A percentile compares a stretch with the other conserved stretches of the same genome.
Evolutionary conservation across 1,140 invertebrate species (phyloP).

Genomic region (Drosophila truncata): DNA sequence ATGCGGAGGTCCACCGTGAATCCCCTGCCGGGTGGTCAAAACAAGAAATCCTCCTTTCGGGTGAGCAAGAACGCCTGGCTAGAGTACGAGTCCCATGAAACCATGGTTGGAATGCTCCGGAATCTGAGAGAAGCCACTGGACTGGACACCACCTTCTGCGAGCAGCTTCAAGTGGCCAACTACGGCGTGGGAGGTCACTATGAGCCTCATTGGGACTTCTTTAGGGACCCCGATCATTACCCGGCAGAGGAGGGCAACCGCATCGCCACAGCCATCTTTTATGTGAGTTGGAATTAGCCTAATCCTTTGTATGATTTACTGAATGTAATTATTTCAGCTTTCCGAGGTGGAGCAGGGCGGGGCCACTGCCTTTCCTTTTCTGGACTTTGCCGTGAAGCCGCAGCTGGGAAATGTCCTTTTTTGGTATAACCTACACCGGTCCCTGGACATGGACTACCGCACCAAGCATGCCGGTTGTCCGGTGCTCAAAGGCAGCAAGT

Average conservation of each 20-base stretch:
- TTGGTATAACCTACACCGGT: conserved; percentile 97
- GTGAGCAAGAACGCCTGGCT: conserved; percentile 99
- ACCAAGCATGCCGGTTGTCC: conserved; percentile 99
- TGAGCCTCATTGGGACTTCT: conserved; percentile 90
- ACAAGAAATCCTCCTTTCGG: conserved; percentile 90
- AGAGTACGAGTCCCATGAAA: conserved; percentile 91
- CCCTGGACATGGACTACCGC: conserved; percentile 95
- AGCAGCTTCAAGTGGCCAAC: conserved; percentile 89
- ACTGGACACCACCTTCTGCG: conserved; percentile 93
- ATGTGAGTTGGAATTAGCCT: conserved; percentile 84
- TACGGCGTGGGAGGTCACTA: conserved; percentile 91
- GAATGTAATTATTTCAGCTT: conserved; percentile 89
- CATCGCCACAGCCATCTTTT: conserved; percentile 81
- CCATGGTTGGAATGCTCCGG: conserved; percentile 90
- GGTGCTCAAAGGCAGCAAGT: conserved; percentile 98
- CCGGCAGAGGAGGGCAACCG: conserved; percentile 91
- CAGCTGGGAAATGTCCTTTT: conserved; percentile 96
- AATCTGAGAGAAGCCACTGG: conserved; percentile 93
- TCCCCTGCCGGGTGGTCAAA: conserved; percentile 87
- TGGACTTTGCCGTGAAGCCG: conserved; percentile 94
- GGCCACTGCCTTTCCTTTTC: conserved; percentile 96
- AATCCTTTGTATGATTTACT: conserved; percentile 12
- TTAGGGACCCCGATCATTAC: conserved; percentile 61
- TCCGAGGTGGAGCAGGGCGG: conserved; percentile 97
- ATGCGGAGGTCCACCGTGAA: conserved; percentile 94